A percentile compares a stretch with the other conserved stretches of the same genome.
Conservation (phyloP, 2,797 vertebrate genomes). For the Etheostoma nigrum region DNA sequence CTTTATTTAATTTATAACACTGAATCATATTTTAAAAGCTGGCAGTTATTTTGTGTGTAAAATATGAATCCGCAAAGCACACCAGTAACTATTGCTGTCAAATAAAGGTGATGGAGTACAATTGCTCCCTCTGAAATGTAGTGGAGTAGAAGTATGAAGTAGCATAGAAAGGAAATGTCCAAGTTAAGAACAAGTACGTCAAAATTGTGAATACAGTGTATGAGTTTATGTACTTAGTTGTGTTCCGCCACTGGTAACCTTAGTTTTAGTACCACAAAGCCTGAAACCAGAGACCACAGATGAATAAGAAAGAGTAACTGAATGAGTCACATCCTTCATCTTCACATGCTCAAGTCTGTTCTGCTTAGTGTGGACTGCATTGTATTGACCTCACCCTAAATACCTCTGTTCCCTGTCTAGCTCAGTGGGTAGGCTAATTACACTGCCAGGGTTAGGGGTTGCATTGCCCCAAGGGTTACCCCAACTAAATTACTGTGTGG, state of each 20-base stretch:
- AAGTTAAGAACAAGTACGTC: background rate
- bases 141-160: background rate
- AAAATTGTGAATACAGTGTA: background rate
- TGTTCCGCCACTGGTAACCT: background rate
- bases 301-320: constrained; percentile 7
- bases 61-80: background rate
- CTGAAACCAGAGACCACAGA: constrained; percentile 11
- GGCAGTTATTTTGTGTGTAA: background rate
- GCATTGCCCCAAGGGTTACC: constrained; percentile 8
- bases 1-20: constrained; percentile 3
- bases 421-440: constrained; percentile 20
- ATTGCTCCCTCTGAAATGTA: background rate
- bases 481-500: constrained; percentile 11
- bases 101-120: background rate
- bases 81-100: background rate
- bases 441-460: constrained; percentile 2
- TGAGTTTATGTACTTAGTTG: background rate
- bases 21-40: background rate
- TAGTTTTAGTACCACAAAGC: background rate
- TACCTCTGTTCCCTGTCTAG: constrained; percentile 13
- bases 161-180: background rate
- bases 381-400: constrained; percentile 13
- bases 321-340: constrained; percentile 21
- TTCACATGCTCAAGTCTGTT: constrained; percentile 7
- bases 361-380: constrained; percentile 18